These are phyloP conservation scores for Smittia aterrima DNA, from an alignment of 2,888 invertebrate genomes.

Conservation along the genomic window DNA sequence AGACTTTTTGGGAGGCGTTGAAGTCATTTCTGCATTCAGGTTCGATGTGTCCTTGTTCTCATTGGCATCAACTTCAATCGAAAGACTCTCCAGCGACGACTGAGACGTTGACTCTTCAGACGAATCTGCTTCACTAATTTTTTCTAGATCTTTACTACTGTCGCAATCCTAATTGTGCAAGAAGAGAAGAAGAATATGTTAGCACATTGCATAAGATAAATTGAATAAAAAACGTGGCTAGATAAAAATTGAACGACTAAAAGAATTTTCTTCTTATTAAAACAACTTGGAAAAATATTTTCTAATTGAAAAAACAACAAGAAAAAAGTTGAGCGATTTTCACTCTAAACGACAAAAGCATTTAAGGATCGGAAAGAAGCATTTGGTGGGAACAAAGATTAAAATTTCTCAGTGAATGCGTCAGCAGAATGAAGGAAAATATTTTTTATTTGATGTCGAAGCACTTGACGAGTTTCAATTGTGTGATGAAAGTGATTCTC, in stretches of 20 bases:
- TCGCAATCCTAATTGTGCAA: slow-evolving; percentile 26
- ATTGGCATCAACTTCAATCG: slow-evolving; percentile 26
- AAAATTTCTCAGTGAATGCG: no score
- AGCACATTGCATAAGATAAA: neutral
- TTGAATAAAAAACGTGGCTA: neutral
- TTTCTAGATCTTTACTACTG: slow-evolving; percentile 14
- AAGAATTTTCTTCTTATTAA: no score
- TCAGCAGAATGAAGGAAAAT: no score
- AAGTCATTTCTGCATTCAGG: neutral
- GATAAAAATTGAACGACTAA: neutral
- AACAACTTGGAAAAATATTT: no score
- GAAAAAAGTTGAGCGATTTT: no score
- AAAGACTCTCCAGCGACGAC: neutral
- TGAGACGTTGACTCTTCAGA: slow-evolving; percentile 2
- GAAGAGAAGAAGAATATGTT: neutral
- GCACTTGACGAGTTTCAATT: no score
- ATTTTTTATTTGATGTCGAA: no score
- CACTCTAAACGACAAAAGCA: no score
- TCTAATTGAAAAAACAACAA: no score
- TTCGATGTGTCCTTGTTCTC: slow-evolving; percentile 33
- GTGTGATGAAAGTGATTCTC: no score
- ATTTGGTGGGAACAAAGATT: no score
- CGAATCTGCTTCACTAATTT: neutral
- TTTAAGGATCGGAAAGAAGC: no score
- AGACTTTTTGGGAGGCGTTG: slow-evolving; percentile 19